A percentile compares a stretch with the other conserved stretches of the same genome.
Evolutionary conservation across 2,113 vertebrate species (phyloP).

Genomic region (Stegastes partitus): DNA sequence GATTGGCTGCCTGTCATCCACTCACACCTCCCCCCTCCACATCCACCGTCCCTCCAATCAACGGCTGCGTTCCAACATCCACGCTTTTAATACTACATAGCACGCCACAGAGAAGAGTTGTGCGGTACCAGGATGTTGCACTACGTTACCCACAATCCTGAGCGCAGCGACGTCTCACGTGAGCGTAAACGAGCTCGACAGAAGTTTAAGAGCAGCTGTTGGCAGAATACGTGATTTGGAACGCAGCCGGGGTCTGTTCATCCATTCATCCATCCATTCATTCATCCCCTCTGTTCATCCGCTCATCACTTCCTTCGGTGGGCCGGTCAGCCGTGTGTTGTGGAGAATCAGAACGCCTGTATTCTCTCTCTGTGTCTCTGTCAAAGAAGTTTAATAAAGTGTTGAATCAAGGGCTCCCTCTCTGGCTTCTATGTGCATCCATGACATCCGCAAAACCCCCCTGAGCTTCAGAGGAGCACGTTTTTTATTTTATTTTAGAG

Average conservation of each 20-base stretch:
- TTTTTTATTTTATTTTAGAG: slow-evolving; percentile 25
- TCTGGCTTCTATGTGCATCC: slow-evolving; percentile 78
- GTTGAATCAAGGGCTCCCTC: slow-evolving; percentile 77
- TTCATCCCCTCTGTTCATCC: slow-evolving; percentile 1
- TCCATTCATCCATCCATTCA: slow-evolving; percentile 23
- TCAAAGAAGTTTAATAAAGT: slow-evolving; percentile 78
- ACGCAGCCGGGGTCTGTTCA: neutral
- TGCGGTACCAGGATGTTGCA: no score
- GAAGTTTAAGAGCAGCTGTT: no score
- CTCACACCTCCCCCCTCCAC: slow-evolving; percentile 29
- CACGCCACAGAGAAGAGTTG: no score
- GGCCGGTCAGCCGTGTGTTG: slow-evolving; percentile 35
- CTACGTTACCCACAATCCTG: no score
- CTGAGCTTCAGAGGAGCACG: slow-evolving; percentile 24
- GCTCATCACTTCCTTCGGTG: neutral
- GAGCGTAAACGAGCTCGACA: no score
- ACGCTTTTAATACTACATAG: no score
- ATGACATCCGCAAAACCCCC: slow-evolving; percentile 46
- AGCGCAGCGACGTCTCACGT: no score
- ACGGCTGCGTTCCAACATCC: no score
- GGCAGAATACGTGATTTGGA: no score
- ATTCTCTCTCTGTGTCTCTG: slow-evolving; percentile 60
- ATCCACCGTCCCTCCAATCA: slow-evolving; percentile 17
- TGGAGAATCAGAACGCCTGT: slow-evolving; percentile 56
- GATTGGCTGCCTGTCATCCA: slow-evolving; percentile 47